Evolutionary conservation across 92 coral and sea anemone genomes (phyloP), one percentile per base, ranked within the genome.

Genomic region (Palythoa heliodiscus): DNA sequence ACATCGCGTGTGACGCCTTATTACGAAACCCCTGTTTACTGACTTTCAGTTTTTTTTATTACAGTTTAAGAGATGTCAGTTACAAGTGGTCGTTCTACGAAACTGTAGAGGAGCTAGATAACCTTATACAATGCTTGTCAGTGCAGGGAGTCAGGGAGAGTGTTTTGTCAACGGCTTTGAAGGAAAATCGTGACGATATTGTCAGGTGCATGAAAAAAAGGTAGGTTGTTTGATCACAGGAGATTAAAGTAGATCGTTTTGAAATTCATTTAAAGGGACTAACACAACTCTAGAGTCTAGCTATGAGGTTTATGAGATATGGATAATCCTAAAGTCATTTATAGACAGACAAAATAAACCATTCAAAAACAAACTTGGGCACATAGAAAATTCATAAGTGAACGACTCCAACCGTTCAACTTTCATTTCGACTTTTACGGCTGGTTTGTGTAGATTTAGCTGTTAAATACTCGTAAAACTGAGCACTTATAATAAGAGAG

Each of bases 1-100:
- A 29, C 35, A 29, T 29, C 35, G 35, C 35, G 35, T 29, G 35
- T 1, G 35, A 29, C 35, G 35, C 35, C 35, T 29, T 29, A 29
- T 29, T 29, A 0, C 1, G 35, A 29, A 29, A 29, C 35, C 35
- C 35, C 35, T 0, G 35, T 63, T 47, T 11, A 19, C 7, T 69
- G 35, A 20, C 11, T 25, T 20, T 20, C 23, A 5, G 5, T 20
- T 67, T 22, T 69, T 10, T 6, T 25, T 25, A 4, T 19, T 57
- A 23, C 80, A 94, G 98, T 77, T 67, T 73, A 67, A 83, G 97
- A 38, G 90, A 93, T 22, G 89, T 87, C 71, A 87, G 88, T 12
- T 93, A 88, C 71, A 88, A 84, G 14, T 97, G 99, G 99, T 82
- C 88, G 14, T 90, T 90, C 71, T 95, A 93, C 84, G 92, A 92